phyloP scores from a whole-genome alignment of 2,113 vertebrate genomes.

The Mobula birostris region DNA sequence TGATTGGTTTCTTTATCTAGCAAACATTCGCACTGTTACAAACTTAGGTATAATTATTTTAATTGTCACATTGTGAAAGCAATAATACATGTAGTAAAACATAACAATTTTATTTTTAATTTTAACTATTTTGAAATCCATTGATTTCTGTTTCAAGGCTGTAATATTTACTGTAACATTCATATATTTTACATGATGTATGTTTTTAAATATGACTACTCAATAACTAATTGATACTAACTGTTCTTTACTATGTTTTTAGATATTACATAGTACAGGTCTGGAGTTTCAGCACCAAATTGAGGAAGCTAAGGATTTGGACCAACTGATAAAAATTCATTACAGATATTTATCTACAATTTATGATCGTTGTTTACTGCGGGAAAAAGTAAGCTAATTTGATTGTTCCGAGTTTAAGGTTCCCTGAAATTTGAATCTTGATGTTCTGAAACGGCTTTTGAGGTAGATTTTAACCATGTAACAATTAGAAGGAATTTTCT shows the following conservation, averaged over 20 bases:
- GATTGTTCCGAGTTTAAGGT: neutral
- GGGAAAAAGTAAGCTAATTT: slow-evolving; percentile 77
- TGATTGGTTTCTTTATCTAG: neutral
- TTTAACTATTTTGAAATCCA: neutral
- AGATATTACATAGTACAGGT: slow-evolving; percentile 96
- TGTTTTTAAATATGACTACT: neutral
- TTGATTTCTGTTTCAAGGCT: neutral
- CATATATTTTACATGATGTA: neutral
- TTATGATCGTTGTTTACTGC: slow-evolving; percentile 86
- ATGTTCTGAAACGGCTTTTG: neutral
- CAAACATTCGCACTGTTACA: neutral
- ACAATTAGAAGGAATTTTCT: neutral
- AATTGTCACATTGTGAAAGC: neutral
- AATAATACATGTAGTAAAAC: neutral
- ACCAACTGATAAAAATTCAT: slow-evolving; percentile 96
- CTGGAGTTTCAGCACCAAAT: slow-evolving; percentile 97
- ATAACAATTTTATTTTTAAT: neutral
- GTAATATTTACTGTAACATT: neutral
- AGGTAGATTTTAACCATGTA: neutral
- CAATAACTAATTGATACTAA: neutral
- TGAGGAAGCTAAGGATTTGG: slow-evolving; percentile 92
- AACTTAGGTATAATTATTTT: neutral
- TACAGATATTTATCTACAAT: slow-evolving; percentile 93
- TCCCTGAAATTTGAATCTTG: no score
- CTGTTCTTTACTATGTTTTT: slow-evolving; percentile 39